These are phyloP conservation scores for Coreoperca whiteheadi DNA, from an alignment of 2,113 vertebrate genomes.

Conservation along the genomic window DNA sequence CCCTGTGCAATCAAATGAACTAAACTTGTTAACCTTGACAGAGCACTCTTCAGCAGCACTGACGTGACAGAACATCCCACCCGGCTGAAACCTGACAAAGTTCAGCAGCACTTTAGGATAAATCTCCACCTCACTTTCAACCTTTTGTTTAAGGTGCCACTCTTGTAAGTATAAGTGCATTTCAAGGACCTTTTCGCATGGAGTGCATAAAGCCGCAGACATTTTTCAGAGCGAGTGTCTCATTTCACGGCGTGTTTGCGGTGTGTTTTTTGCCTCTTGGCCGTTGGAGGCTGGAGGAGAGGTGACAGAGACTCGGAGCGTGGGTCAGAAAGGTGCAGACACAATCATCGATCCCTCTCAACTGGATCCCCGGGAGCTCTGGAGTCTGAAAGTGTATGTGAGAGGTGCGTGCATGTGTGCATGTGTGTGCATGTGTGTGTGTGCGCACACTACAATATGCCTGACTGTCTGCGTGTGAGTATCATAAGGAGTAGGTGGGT, in stretches of 20 bases:
- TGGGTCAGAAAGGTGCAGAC: constrained; percentile 59
- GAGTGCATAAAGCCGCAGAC: constrained; percentile 40
- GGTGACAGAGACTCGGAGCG: constrained; percentile 21
- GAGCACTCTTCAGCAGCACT: constrained; percentile 11
- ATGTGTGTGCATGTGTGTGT: constrained; percentile 2
- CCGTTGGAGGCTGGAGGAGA: constrained; percentile 42
- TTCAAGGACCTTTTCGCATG: constrained; percentile 44
- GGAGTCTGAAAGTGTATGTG: constrained; percentile 24
- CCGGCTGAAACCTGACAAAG: constrained; percentile 23
- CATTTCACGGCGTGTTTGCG: constrained; percentile 52
- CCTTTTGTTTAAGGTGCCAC: constrained; percentile 52
- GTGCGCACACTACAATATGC: not conserved
- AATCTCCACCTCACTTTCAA: constrained; percentile 19
- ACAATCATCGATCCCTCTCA: constrained; percentile 63
- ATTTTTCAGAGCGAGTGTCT: constrained; percentile 49
- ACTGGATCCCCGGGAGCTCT: constrained; percentile 42
- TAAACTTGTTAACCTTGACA: constrained; percentile 31
- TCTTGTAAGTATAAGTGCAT: constrained; percentile 42
- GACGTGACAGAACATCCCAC: constrained; percentile 19
- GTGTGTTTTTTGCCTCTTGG: constrained; percentile 15
- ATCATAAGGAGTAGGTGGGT: constrained; percentile 19
- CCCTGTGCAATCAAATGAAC: constrained; percentile 24
- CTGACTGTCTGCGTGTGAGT: not conserved
- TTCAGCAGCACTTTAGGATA: constrained; percentile 25
- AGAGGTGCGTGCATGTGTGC: constrained; percentile 10